These are phyloP conservation scores for Sphinx pinastri DNA, from an alignment of 2,888 invertebrate species.

Conservation along the genomic window DNA sequence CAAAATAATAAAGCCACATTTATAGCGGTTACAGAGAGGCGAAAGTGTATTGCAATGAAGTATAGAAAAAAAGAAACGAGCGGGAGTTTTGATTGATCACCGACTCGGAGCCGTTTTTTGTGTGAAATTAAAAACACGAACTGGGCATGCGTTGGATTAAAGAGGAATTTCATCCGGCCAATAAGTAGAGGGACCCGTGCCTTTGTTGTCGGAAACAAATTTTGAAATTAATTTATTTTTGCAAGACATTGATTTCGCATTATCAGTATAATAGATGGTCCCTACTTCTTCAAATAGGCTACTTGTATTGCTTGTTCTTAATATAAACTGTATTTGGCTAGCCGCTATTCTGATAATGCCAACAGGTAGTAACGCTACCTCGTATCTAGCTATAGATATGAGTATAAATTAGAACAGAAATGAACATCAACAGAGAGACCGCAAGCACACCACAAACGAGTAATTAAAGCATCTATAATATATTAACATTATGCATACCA, in stretches of 20 bases:
- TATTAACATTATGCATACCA: slow-evolving; percentile 78
- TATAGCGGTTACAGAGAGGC: slow-evolving; percentile 76
- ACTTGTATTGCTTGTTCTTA: slow-evolving; percentile 24
- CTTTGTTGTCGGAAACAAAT: slow-evolving; percentile 68
- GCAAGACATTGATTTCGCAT: slow-evolving; percentile 66
- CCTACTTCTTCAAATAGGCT: slow-evolving; percentile 37
- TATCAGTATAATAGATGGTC: slow-evolving; percentile 55
- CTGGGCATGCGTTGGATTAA: slow-evolving; percentile 79
- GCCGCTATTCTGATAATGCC: slow-evolving; percentile 27
- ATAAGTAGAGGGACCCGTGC: slow-evolving; percentile 62
- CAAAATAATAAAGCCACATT: slow-evolving; percentile 75
- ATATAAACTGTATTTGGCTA: slow-evolving; percentile 17
- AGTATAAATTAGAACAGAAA: slow-evolving; percentile 48
- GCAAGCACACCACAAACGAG: slow-evolving; percentile 72
- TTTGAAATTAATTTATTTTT: slow-evolving; percentile 71
- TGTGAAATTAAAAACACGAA: slow-evolving; percentile 82
- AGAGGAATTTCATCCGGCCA: slow-evolving; percentile 74
- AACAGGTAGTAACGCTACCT: slow-evolving; percentile 20
- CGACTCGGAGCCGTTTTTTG: slow-evolving; percentile 77
- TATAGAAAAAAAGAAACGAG: slow-evolving; percentile 72
- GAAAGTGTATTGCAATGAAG: slow-evolving; percentile 80
- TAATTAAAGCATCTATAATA: slow-evolving; percentile 81
- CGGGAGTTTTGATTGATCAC: slow-evolving; percentile 83
- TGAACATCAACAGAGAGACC: slow-evolving; percentile 63
- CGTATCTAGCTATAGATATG: slow-evolving; percentile 25